Percentiles rank a stretch among this genome's conserved stretches.
Evolutionary conservation across 1,140 invertebrate genomes (phyloP).

Genomic region (Sycophaga agraensis): DNA sequence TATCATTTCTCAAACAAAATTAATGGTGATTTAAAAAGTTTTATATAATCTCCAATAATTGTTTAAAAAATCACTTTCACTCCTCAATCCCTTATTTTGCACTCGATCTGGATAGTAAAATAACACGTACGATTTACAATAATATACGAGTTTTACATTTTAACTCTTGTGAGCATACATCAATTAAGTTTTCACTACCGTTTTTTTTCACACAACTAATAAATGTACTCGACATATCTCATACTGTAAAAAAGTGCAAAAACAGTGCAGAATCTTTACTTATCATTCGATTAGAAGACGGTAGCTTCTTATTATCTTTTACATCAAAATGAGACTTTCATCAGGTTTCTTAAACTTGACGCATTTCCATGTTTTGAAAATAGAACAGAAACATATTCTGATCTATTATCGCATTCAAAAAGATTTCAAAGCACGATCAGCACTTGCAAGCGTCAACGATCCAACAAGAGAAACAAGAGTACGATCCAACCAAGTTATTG

Average conservation of each 20-base stretch:
- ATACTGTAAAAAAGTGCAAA: too few relatives aligned
- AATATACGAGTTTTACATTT: not conserved
- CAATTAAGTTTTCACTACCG: not conserved
- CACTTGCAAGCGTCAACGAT: constrained; percentile 65
- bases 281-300: constrained; percentile 2
- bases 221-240: too few relatives aligned
- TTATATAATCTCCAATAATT: not conserved
- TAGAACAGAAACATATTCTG: not conserved
- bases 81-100: not conserved
- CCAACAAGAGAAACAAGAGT: constrained; percentile 74
- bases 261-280: too few relatives aligned
- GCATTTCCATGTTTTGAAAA: not conserved
- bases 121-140: constrained; percentile 15
- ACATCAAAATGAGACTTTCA: constrained; percentile 6
- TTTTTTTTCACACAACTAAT: not conserved
- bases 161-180: not conserved
- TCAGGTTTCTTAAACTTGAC: not conserved
- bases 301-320: not conserved
- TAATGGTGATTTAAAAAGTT: constrained; percentile 2
- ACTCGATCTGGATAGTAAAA: constrained; percentile 1
- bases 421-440: constrained; percentile 52
- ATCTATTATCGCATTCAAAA: constrained; percentile 34
- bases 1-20: not conserved
- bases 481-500: constrained; percentile 87
- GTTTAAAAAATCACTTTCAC: not conserved